These are phyloP conservation scores for Peromyscus maniculatus DNA, from an alignment of 2,113 vertebrate genomes.

Conservation along the genomic window DNA sequence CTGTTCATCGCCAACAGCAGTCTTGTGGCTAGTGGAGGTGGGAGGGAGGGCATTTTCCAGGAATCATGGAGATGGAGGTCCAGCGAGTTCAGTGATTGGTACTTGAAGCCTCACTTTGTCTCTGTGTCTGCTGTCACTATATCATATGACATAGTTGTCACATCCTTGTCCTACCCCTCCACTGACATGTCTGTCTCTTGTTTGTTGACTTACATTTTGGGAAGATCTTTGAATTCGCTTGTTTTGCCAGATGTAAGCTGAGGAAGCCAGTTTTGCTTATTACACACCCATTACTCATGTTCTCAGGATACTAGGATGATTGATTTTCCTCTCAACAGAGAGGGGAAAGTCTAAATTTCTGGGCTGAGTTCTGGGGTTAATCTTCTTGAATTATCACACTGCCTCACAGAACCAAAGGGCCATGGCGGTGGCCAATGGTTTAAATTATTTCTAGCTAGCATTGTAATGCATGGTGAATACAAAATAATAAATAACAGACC, in stretches of 20 bases:
- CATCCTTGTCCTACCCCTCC: background rate
- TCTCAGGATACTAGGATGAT: background rate
- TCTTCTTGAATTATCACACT: slow-evolving; percentile 35
- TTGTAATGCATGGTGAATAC: background rate
- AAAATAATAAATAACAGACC: slow-evolving; percentile 66
- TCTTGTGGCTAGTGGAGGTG: background rate
- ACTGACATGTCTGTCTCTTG: background rate
- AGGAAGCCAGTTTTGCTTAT: background rate
- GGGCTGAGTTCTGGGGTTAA: background rate
- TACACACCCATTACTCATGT: background rate
- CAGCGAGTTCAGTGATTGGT: too few relatives aligned
- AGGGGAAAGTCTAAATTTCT: background rate
- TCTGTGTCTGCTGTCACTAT: background rate
- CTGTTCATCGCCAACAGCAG: too few relatives aligned
- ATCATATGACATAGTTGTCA: background rate
- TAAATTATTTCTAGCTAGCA: slow-evolving; percentile 58
- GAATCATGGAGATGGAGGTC: background rate
- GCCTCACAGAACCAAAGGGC: slow-evolving; percentile 8
- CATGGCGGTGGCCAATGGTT: slow-evolving; percentile 19
- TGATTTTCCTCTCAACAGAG: background rate
- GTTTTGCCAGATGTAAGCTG: background rate
- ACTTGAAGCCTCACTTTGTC: background rate
- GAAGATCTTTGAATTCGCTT: background rate
- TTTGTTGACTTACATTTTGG: background rate
- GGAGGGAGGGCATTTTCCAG: background rate